Evolutionary conservation across 2,113 vertebrate species (phyloP).

Genomic region (Thalassarche chlororhynchos): DNA sequence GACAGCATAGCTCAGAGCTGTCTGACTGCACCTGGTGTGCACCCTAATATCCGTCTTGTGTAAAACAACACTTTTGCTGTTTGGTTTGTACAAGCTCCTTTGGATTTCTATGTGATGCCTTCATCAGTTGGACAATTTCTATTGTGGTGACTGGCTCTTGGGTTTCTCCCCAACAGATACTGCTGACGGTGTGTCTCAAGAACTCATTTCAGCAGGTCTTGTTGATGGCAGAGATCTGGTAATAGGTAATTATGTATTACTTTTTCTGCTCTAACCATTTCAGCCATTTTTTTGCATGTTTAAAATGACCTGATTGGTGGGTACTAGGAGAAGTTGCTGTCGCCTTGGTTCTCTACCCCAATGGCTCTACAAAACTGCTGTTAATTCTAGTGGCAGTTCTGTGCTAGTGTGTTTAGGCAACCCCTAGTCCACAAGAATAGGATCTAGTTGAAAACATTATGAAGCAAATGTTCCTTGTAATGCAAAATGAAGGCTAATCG

Average conservation of each 20-base stretch:
- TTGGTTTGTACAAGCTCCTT: background rate
- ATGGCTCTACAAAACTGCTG: background rate
- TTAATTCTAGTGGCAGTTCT: background rate
- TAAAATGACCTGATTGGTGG: background rate
- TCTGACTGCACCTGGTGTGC: background rate
- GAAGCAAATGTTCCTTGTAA: background rate
- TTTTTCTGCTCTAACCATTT: background rate
- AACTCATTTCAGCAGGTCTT: conserved; percentile 96
- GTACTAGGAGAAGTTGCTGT: background rate
- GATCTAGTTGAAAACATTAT: background rate
- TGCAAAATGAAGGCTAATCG: background rate
- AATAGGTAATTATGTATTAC: conserved; percentile 82
- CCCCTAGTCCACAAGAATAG: background rate
- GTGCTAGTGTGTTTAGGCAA: background rate
- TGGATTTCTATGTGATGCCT: background rate
- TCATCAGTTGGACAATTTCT: background rate
- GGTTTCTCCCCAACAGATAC: conserved; percentile 84
- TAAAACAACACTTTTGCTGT: background rate
- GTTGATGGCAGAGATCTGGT: conserved; percentile 96
- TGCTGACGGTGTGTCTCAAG: conserved; percentile 96
- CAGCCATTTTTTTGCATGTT: background rate
- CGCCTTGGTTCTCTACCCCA: background rate
- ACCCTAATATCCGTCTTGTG: background rate
- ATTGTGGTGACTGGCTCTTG: background rate
- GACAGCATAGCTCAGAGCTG: background rate